Base-by-base conservation (phyloP, 1,140 invertebrate species). In the Ericerus pela region DNA sequence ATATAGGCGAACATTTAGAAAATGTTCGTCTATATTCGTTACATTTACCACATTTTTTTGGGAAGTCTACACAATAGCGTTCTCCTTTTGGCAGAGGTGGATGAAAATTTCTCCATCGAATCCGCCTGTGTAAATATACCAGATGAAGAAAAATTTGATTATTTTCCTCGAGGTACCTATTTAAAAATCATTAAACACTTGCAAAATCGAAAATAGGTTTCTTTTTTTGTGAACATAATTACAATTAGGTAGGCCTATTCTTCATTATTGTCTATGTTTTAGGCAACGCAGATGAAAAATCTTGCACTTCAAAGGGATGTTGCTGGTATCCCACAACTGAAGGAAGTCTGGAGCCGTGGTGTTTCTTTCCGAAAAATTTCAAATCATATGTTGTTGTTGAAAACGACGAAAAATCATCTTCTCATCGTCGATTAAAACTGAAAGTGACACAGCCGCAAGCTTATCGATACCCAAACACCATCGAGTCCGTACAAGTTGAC, bases 301-400 rank as follows among this genome's bases (percentile, higher is more conserved):
- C 62, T 1, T 92, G 88, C 66, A 67, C 69, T 38, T 63, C 72
- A 30, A 72, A 85, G 70, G 82, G 83, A 54, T 88, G 84, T 63
- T 81, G 81, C 64, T 88, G 82, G 82, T 66, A 69, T 2, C 20
- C 38, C n/a, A 6, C 18, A 37, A 22, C 31, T 11, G 14, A 41
- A 14, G 38, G 24, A 36, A 47, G 56, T 31, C 30, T 53, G 28
- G 41, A 60, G 53, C 65, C 68, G 41, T 61, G 75, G 63, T 86
- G 84, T 65, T 85, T 75, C 67, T 87, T 82, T 67, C 80, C 83
- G 1, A 65, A 69, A 16, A 70, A 77, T 58, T 85, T 80, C 71
- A 69, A 68, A 16, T 73, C 77, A 27, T 87, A 84, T 66, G 70
- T 73, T 26, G 78, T 79, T 59, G 37, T 74, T 0, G 81, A 82